These are phyloP conservation scores for Myiagra hebetior DNA, from an alignment of 2,113 vertebrate species.

Conservation along the genomic window DNA sequence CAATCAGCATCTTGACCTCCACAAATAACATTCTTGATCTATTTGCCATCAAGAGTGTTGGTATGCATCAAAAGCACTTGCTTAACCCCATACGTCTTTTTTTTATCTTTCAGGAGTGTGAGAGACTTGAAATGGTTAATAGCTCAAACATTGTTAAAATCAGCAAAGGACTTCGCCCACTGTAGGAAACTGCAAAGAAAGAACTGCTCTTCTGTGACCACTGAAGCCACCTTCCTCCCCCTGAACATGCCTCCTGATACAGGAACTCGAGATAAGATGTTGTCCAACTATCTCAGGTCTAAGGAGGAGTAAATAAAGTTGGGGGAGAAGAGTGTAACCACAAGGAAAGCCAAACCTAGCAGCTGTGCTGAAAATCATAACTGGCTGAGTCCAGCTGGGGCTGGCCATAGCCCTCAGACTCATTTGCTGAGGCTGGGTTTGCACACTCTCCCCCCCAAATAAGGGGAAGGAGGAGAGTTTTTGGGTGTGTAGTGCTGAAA, in stretches of 20 bases:
- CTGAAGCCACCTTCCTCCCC: accelerated
- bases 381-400: not conserved
- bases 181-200: not conserved
- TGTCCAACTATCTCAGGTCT: not conserved
- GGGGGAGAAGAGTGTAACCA: not conserved
- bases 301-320: not conserved
- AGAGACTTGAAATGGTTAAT: not conserved
- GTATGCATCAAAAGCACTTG: not conserved
- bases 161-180: accelerated
- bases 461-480: not conserved
- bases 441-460: accelerated
- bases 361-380: not conserved
- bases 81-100: not conserved
- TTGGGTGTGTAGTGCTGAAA: not conserved
- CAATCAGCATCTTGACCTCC: not conserved
- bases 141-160: not conserved
- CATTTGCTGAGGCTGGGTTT: not conserved
- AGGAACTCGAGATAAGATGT: not conserved
- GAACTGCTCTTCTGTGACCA: not conserved
- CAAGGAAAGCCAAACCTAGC: not conserved
- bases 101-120: not conserved
- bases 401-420: not conserved
- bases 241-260: not conserved
- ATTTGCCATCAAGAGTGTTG: not conserved
- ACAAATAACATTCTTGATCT: not conserved